A percentile compares a stretch with the other conserved stretches of the same genome.
phyloP scores from a whole-genome alignment of 1,140 invertebrate species.

The Nymphalis io region DNA sequence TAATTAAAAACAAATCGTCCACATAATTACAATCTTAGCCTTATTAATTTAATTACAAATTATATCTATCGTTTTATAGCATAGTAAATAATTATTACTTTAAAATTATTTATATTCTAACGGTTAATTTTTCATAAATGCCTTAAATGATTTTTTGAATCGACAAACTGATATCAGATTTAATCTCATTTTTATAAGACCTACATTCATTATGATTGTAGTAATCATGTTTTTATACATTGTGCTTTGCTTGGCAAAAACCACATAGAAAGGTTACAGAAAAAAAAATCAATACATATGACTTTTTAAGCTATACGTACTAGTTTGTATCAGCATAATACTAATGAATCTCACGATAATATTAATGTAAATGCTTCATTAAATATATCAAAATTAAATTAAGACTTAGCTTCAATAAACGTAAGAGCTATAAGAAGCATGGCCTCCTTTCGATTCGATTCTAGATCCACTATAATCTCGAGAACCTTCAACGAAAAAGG shows the following conservation, averaged over 20 bases:
- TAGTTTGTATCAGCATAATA: no score
- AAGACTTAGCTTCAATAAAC: neutral
- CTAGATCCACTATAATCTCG: neutral
- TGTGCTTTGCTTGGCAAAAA: neutral
- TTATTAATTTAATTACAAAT: constrained; percentile 23
- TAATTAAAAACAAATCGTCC: constrained; percentile 19
- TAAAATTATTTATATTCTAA: constrained; percentile 21
- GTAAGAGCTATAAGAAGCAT: neutral
- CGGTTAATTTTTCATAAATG: constrained; percentile 15
- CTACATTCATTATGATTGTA: neutral
- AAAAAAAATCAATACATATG: neutral
- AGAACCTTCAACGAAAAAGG: constrained; percentile 7
- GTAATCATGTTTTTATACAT: neutral
- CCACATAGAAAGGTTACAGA: neutral
- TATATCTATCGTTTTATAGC: constrained; percentile 3
- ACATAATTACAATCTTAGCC: constrained; percentile 16
- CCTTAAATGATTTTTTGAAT: neutral
- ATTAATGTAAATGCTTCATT: neutral
- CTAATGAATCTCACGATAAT: neutral
- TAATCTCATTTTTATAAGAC: constrained; percentile 1
- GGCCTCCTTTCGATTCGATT: neutral
- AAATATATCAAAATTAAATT: neutral
- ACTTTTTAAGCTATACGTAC: neutral
- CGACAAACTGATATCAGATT: constrained; percentile 1
- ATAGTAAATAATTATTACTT: constrained; percentile 13